Evolutionary conservation across 2,888 invertebrate species (phyloP), one percentile per base, ranked within the genome.

Genomic region (Clistopyga incitator): DNA sequence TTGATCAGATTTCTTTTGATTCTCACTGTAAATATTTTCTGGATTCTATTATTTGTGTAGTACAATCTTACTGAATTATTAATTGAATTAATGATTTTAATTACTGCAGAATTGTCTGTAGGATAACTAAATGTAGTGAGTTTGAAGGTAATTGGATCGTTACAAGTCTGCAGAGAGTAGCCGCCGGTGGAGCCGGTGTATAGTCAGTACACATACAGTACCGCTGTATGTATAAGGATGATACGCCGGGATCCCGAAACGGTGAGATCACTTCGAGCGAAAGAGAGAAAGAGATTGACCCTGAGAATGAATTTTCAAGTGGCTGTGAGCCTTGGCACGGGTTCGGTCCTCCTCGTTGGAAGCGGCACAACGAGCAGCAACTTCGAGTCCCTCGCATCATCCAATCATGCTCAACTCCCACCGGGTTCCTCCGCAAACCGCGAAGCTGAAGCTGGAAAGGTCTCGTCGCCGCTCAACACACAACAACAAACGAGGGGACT

Each of bases 311-410:
- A 88, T 91, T 89, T 92, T 91, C 86, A 91, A 93, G 93, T 93
- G 91, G 89, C 93, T 81, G 91, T 93, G 88, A 93, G 93, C 89
- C 92, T 93, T 88, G 93, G 92, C 80, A 87, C 88, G 81, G 93
- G 93, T 85, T 89, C 92, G 85, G 86, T 92, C 18, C 90, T 93
- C 56, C 89, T 93, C 81, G 86, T 93, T 84, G 92, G 92, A 34
- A 84, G 74, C 79, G 18, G 50, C 68, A 13, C 82, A 20, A 38
- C 67, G 50, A 18, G 76, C 29, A 18, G 61, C 74, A 59, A 74
- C 50, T 18, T 47, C 38, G 79, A 74, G 38, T 6, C 38, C 13
- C 54, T 64, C 42, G 38, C 64, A 18, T 18, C 61, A 8, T 72
- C 64, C 68, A 42, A 42, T 29, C 52, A 13, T 52, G 23, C 56